These are phyloP conservation scores for Pterocles orientalis DNA, from an alignment of 2,113 vertebrate species.

Conservation along the genomic window DNA sequence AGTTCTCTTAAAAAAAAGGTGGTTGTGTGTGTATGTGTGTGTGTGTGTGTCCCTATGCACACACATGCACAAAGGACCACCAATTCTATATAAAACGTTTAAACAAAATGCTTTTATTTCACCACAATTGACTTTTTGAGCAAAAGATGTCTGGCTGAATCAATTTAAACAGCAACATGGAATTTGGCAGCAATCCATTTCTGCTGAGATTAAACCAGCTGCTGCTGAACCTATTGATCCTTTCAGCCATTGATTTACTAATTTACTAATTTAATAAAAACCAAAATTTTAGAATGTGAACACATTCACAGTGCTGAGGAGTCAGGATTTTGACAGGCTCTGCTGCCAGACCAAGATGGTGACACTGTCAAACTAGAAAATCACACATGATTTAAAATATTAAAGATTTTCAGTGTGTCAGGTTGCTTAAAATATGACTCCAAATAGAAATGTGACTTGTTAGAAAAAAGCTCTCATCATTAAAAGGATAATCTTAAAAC, in stretches of 20 bases:
- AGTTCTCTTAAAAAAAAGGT: background rate
- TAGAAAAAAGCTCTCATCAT: background rate
- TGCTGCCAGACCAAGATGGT: background rate
- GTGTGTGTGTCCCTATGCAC: too few species aligned
- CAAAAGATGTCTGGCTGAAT: conserved; percentile 19
- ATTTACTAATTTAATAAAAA: conserved; percentile 67
- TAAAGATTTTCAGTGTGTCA: background rate
- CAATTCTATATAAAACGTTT: background rate
- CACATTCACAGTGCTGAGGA: conserved; percentile 39
- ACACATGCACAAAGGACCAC: background rate
- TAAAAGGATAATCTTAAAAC: background rate
- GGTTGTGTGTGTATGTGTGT: too few species aligned
- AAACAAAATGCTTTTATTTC: conserved; percentile 2
- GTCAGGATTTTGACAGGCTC: conserved; percentile 21
- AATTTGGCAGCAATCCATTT: conserved; percentile 42
- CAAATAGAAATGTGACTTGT: background rate
- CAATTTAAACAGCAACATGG: conserved; percentile 37
- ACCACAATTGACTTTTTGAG: background rate
- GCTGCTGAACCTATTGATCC: conserved; percentile 30
- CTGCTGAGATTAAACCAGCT: conserved; percentile 39
- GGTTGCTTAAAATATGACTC: background rate
- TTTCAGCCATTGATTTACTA: conserved; percentile 51
- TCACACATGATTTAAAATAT: background rate
- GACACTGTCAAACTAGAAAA: background rate
- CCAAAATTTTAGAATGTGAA: conserved; percentile 26